Evolutionary conservation across 2,113 vertebrate species (phyloP).

Genomic region (Setophaga kirtlandii): DNA sequence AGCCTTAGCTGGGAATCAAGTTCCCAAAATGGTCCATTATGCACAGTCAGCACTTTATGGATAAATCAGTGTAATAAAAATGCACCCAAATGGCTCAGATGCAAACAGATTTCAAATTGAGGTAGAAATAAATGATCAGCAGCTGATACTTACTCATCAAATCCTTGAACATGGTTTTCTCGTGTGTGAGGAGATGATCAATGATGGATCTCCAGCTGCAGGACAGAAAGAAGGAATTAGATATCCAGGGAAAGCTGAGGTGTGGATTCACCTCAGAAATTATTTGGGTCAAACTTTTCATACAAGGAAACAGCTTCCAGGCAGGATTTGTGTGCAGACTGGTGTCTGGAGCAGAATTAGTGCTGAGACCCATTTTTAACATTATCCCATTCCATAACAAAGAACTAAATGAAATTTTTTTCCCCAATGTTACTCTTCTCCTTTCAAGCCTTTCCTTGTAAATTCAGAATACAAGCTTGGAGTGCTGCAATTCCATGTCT

Average conservation of each 20-base stretch:
- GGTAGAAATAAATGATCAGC: not conserved
- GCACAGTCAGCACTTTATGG: not conserved
- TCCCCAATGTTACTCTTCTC: not conserved
- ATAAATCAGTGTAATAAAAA: not conserved
- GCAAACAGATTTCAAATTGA: not conserved
- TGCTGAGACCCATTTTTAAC: not conserved
- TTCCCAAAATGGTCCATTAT: not conserved
- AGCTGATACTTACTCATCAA: conserved; percentile 90
- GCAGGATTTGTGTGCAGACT: not conserved
- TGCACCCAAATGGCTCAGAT: not conserved
- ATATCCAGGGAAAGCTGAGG: not conserved
- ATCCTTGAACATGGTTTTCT: conserved; percentile 99
- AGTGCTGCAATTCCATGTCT: conserved; percentile 1
- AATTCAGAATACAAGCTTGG: not conserved
- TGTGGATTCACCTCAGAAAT: not conserved
- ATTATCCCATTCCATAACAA: not conserved
- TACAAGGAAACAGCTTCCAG: not conserved
- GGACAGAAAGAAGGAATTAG: not conserved
- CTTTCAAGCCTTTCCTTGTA: not conserved
- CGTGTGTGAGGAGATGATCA: conserved; percentile 95
- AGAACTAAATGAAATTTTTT: not conserved
- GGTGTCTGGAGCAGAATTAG: not conserved
- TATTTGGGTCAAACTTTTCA: not conserved
- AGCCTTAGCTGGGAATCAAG: not conserved
- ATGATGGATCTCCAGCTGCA: conserved; percentile 92